A percentile compares a stretch with the other conserved stretches of the same genome.
These are phyloP conservation scores for Chrysomela aeneicollis DNA, from an alignment of 2,888 invertebrate genomes.

Conservation along the genomic window DNA sequence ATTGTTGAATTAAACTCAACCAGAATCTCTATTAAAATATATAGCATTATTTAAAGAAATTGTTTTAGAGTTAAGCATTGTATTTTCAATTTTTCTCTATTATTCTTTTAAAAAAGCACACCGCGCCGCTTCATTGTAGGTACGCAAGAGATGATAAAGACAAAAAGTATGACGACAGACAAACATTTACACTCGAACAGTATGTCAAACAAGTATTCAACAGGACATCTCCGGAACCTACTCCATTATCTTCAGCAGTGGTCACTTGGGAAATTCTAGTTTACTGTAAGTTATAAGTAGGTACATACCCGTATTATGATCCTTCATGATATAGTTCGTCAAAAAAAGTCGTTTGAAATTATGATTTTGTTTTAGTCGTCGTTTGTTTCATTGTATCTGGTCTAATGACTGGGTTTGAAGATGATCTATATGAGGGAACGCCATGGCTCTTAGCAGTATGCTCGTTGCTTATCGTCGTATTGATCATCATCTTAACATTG, in stretches of 20 bases:
- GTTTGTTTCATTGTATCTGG: conserved; percentile 55
- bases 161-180: conserved; percentile 56
- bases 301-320: background rate
- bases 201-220: conserved; percentile 62
- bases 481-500: conserved; percentile 62
- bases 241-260: conserved; percentile 60
- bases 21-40: too few relatives aligned
- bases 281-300: conserved; percentile 61
- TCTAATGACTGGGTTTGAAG: conserved; percentile 54
- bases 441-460: conserved; percentile 56
- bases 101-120: too few relatives aligned
- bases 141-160: conserved; percentile 59
- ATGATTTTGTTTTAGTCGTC: conserved; percentile 46
- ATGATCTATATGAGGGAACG: conserved; percentile 56
- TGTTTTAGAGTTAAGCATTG: too few relatives aligned
- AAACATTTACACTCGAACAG: conserved; percentile 47
- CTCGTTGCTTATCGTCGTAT: conserved; percentile 45
- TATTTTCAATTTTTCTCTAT: too few relatives aligned
- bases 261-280: conserved; percentile 63
- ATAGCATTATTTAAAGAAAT: too few relatives aligned
- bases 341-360: too few relatives aligned
- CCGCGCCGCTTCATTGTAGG: too few relatives aligned
- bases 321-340: too few relatives aligned
- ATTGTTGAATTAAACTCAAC: too few relatives aligned
- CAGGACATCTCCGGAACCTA: conserved; percentile 59